Evolutionary conservation across 2,113 vertebrate species (phyloP).

Genomic region (Camelus bactrianus): DNA sequence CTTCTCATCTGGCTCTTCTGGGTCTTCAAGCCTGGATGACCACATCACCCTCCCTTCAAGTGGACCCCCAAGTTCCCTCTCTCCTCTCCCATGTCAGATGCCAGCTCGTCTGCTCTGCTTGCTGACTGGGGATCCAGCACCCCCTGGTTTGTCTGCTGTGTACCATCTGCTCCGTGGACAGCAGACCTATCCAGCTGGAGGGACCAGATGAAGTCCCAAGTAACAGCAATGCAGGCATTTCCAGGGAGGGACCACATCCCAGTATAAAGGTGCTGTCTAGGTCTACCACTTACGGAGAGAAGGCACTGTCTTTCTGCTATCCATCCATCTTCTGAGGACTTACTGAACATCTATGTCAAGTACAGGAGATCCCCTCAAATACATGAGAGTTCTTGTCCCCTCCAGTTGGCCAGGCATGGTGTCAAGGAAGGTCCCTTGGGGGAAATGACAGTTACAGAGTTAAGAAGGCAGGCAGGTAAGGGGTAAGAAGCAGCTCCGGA

Average conservation of each 20-base stretch:
- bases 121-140: not conserved
- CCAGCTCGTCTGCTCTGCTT: not conserved
- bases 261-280: too few species aligned
- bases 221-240: rapidly evolving
- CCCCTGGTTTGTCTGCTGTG: rapidly evolving
- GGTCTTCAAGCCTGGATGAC: not conserved
- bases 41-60: too few species aligned
- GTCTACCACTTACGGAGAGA: too few species aligned
- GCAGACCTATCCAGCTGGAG: not conserved
- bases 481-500: not conserved
- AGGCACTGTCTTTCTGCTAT: not conserved
- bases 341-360: not conserved
- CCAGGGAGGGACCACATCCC: not conserved
- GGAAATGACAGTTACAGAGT: not conserved
- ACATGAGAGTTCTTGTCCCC: not conserved
- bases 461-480: rapidly evolving
- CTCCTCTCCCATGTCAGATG: not conserved
- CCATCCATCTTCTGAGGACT: not conserved
- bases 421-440: not conserved
- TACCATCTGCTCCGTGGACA: rapidly evolving
- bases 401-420: not conserved
- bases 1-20: too few species aligned
- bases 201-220: not conserved
- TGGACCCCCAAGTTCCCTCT: not conserved
- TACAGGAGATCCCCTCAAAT: too few species aligned